Evolutionary conservation across 2,888 invertebrate genomes (phyloP), one percentile per base, ranked within the genome.

Genomic region (Dynastes grantii): DNA sequence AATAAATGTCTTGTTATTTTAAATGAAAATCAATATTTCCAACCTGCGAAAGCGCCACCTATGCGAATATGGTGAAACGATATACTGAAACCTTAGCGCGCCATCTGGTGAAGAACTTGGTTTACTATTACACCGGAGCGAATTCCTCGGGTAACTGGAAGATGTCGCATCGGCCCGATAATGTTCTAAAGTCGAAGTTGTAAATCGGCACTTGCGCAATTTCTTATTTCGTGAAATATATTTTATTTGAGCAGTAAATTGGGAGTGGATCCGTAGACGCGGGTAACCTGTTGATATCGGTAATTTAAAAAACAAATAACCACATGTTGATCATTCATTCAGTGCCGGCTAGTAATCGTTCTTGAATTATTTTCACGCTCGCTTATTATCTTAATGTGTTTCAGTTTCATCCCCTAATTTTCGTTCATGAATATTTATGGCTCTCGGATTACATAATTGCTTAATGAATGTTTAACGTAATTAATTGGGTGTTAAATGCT

Each of bases 221-320:
- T 80, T 82, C 81, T 82, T 80, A 81, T 81, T 80, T 78, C 76
- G 71, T 70, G 70, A 80, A 83, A 81, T 84, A 82, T 84, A 84
- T 85, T 85, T 84, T 84, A 84, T 83, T 84, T 83, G 80, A 77
- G 80, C 77, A 58, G 79, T 83, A 82, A 82, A 83, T 83, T 81
- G 82, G 79, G 78, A 76, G 80, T 51, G 80, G 76, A 76, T 78
- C 75, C 77, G 77, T 70, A 75, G 80, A 70, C 76, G 68, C 78
- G 77, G 64, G 80, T 73, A 80, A 84, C 85, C 85, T 85, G 85
- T 85, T 85, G 85, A 85, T 84, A 82, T 82, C 78, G 81, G 81
- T 78, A 82, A 84, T 84, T 84, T 84, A 83, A 84, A 85, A 84
- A 83, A 84, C 83, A 85, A 85, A 84, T 84, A 85, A 84, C 85